Evolutionary conservation across 2,113 vertebrate species (phyloP).

Genomic region (Hipposideros armiger): DNA sequence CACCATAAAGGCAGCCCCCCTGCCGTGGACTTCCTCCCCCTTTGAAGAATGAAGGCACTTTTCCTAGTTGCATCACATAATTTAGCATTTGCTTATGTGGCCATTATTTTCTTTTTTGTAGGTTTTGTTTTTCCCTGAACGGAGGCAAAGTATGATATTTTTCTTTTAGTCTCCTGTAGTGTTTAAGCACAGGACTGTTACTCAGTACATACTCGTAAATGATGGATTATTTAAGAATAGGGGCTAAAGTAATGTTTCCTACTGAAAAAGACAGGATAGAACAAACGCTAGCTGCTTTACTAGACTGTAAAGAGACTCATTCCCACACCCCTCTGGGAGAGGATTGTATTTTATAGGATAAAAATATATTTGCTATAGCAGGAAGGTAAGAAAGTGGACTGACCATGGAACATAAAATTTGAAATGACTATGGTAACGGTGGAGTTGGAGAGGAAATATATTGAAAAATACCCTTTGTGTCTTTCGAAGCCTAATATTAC

Average conservation of each 20-base stretch:
- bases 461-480: background rate
- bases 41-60: background rate
- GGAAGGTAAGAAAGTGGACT: slow-evolving; percentile 15
- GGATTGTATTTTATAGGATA: background rate
- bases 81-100: background rate
- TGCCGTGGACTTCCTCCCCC: background rate
- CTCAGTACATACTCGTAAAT: background rate
- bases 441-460: background rate
- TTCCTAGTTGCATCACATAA: background rate
- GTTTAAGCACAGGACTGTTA: background rate
- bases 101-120: background rate
- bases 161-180: background rate
- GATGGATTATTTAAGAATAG: background rate
- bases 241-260: slow-evolving; percentile 8
- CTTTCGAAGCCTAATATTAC: background rate
- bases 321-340: background rate
- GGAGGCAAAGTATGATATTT: background rate
- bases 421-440: background rate
- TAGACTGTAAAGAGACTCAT: background rate
- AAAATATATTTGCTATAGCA: background rate
- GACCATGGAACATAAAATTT: background rate
- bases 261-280: background rate
- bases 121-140: background rate
- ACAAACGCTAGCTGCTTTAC: background rate
- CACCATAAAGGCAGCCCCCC: background rate